Percentiles rank a stretch among this genome's conserved stretches.
phyloP scores from a whole-genome alignment of 2,113 vertebrate genomes.

The Dasyprocta punctata region DNA sequence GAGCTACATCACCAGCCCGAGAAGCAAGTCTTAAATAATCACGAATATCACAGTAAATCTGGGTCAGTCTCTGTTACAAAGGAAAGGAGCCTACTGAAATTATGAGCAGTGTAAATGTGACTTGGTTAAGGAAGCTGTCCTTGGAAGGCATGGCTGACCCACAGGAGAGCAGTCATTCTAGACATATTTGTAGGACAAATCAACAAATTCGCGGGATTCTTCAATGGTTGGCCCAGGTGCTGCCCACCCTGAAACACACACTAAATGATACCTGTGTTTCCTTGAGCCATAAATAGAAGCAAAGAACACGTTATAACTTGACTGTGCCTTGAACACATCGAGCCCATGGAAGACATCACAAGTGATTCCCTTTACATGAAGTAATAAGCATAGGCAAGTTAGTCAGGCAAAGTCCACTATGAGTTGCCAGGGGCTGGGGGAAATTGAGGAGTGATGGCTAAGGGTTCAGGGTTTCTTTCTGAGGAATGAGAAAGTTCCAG shows the following conservation, averaged over 20 bases:
- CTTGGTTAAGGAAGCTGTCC: neutral
- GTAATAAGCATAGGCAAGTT: neutral
- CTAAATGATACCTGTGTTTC: neutral
- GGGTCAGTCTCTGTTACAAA: neutral
- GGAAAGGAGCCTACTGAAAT: neutral
- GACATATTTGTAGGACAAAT: neutral
- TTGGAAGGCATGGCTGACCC: neutral
- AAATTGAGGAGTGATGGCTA: neutral
- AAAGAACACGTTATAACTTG: neutral
- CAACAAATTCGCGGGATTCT: neutral
- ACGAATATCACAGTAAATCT: neutral
- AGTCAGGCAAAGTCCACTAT: neutral
- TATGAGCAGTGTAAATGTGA: neutral
- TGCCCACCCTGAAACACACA: neutral
- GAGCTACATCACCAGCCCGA: neutral
- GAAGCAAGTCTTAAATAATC: neutral
- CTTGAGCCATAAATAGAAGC: neutral
- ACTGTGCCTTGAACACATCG: neutral
- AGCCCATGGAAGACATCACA: neutral
- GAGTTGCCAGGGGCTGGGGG: neutral
- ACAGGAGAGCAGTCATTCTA: neutral
- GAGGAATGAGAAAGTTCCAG: neutral
- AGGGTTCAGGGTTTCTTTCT: neutral
- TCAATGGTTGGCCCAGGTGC: neutral
- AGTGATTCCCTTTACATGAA: neutral